Base-by-base conservation (phyloP, 2,888 invertebrate genomes). In the Sycophila texana region DNA sequence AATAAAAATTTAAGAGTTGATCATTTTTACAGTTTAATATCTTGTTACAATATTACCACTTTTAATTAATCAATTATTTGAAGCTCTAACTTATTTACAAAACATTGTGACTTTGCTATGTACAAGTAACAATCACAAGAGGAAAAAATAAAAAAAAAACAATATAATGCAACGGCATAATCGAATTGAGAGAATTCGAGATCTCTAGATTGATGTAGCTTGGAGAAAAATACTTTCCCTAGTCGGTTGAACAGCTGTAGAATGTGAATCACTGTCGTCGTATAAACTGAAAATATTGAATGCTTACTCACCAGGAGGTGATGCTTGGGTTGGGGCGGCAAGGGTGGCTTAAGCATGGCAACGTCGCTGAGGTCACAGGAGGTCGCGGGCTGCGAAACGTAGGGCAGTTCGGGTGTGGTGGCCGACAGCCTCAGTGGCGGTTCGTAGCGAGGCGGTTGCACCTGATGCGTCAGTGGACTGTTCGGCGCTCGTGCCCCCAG, bases 301-400 rank as follows among this genome's bases (percentile, higher is more conserved):
- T 39, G 39, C 39, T 5, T 55, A 71, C 83, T 70, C 83, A 88
- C 88, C 81, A 86, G 83, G 65, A 88, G 83, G 79, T 87, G 84
- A 77, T 89, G 88, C 82, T 90, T 90, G 73, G 88, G 84, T 16
- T 85, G 83, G 57, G 90, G 89, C 49, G 89, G 89, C 75, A 89
- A 77, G 10, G 90, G 89, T 73, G 89, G 88, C 80, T 88, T 88
- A 51, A 90, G 84, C 65, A 88, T 85, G n/a, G 89, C 89, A 57
- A 90, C 87, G 79, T 89, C 89, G 63, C 86, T 89, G 49, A 90
- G 86, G 75, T 90, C 87, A 81, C 87, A 87, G 51, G 85, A 83
- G 47, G 83, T 82, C 84, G 83, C 12, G 79, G 85, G 73, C 84
- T 84, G 76, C 80, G 82, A 47, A 85, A 83, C 78, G 88, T 87